These are phyloP conservation scores for Drosophila sulfurigaster DNA, from an alignment of 1,140 invertebrate species.

Conservation along the genomic window DNA sequence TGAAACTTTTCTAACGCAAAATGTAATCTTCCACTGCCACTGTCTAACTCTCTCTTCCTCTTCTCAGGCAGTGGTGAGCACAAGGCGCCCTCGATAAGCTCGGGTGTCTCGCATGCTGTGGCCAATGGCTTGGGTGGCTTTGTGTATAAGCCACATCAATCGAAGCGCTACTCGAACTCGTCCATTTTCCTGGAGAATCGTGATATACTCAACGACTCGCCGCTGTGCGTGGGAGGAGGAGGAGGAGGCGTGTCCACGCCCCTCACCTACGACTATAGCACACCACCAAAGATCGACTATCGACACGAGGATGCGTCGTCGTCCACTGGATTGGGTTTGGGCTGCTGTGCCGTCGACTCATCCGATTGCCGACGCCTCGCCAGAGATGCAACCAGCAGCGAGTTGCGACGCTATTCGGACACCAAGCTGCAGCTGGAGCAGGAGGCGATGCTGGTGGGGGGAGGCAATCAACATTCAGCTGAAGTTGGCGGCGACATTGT, in stretches of 20 bases:
- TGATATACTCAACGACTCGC: conserved; percentile 83
- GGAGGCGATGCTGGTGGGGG: conserved; percentile 37
- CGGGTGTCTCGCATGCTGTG: conserved; percentile 79
- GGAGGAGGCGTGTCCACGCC: conserved; percentile 47
- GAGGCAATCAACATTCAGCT: neutral
- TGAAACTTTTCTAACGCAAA: too few species aligned
- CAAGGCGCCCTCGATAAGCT: conserved; percentile 76
- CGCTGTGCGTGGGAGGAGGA: conserved; percentile 48
- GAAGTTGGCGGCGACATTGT: conserved; percentile 52
- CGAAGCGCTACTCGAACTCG: conserved; percentile 80
- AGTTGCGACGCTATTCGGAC: conserved; percentile 85
- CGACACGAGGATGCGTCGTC: conserved; percentile 54
- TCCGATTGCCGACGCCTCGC: conserved; percentile 54
- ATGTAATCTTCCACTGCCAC: too few species aligned
- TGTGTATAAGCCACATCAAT: conserved; percentile 77
- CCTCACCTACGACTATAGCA: conserved; percentile 71
- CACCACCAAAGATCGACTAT: conserved; percentile 79
- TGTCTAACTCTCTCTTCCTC: neutral
- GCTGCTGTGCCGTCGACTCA: conserved; percentile 43
- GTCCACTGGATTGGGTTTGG: conserved; percentile 39
- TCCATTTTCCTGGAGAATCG: conserved; percentile 84
- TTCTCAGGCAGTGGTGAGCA: conserved; percentile 76
- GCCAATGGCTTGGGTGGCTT: conserved; percentile 79
- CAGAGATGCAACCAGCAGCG: conserved; percentile 24
- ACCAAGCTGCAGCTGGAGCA: conserved; percentile 78